Evolutionary conservation across 2,797 vertebrate genomes (phyloP).

Genomic region (Takifugu ocellatus): DNA sequence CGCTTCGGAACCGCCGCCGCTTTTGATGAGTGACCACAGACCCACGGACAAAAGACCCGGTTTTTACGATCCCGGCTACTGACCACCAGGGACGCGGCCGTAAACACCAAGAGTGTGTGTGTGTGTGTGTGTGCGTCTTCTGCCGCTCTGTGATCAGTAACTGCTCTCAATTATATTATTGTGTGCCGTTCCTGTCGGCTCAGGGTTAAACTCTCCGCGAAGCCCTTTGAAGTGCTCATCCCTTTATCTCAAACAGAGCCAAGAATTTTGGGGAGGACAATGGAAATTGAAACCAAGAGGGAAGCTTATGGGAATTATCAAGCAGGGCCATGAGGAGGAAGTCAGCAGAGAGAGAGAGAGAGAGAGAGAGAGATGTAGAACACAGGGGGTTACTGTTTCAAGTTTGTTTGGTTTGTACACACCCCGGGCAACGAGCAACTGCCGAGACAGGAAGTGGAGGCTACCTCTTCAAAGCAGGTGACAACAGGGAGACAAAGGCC

Average conservation of each 20-base stretch:
- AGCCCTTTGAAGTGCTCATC: conserved; percentile 98
- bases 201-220: conserved; percentile 95
- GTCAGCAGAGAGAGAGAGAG: conserved; percentile 62
- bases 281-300: conserved; percentile 87
- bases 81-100: conserved; percentile 49
- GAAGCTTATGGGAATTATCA: conserved; percentile 88
- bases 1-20: too few relatives aligned
- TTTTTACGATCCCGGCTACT: conserved; percentile 20
- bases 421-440: conserved; percentile 42
- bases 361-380: conserved; percentile 43
- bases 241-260: conserved; percentile 97
- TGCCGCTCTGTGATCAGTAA: conserved; percentile 89
- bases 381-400: conserved; percentile 64
- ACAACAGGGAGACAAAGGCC: conserved; percentile 68
- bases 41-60: neutral
- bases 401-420: conserved; percentile 71
- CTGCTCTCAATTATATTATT: conserved; percentile 95
- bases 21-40: neutral
- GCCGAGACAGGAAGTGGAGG: conserved; percentile 58
- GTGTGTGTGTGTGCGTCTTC: conserved; percentile 17
- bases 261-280: conserved; percentile 92
- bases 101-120: conserved; percentile 50
- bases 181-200: conserved; percentile 88
- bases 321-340: conserved; percentile 79
- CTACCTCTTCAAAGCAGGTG: conserved; percentile 65